Evolutionary conservation across 1,140 invertebrate genomes (phyloP), one percentile per base, ranked within the genome.

Genomic region (Orchesella cincta): DNA sequence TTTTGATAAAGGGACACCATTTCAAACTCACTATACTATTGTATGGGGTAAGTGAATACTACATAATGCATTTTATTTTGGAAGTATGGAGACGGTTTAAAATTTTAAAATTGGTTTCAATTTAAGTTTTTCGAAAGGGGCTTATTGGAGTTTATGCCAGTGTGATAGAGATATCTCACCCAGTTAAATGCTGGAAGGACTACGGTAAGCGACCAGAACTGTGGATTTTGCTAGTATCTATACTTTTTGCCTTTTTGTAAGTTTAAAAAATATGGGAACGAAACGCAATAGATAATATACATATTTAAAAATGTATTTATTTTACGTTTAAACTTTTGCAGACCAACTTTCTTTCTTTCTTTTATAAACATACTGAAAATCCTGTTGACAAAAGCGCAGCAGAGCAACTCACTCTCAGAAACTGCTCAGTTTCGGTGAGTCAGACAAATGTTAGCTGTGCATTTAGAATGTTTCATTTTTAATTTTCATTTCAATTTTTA

Each of bases 31-130:
- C 82, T 87, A 67, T 88, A 88, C 80, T 83, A 87, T 35, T 70
- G 85, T 8, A 84, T 89, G 35, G 88, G 88, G 71, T 89, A 87
- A 87, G 84, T 88, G 89, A 84, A 84, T 86, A 81, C 34, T n/a
- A n/a, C 51, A 54, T 20, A n/a, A n/a, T n/a, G n/a, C n/a, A n/a
- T n/a, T n/a, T n/a, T n/a, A n/a, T 5, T 46, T 46, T 46, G 39
- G 39, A 5, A 46, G 39, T 46, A 46, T 64, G 8, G 12, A 8
- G 5, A 64, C 8, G 5, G 5, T 5, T 64, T 29, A 12, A 64
- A 23, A 12, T 8, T 8, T 29, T 64, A 8, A 8, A 5, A 8
- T 51, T 74, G 5, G 18, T 46, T 35, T 78, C 73, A 52, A 31
- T 78, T 78, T 0, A 78, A 88, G 87, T 84, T 73, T 77, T 87